These are phyloP conservation scores for Takifugu ocellatus DNA, from an alignment of 2,797 vertebrate genomes.

Conservation along the genomic window DNA sequence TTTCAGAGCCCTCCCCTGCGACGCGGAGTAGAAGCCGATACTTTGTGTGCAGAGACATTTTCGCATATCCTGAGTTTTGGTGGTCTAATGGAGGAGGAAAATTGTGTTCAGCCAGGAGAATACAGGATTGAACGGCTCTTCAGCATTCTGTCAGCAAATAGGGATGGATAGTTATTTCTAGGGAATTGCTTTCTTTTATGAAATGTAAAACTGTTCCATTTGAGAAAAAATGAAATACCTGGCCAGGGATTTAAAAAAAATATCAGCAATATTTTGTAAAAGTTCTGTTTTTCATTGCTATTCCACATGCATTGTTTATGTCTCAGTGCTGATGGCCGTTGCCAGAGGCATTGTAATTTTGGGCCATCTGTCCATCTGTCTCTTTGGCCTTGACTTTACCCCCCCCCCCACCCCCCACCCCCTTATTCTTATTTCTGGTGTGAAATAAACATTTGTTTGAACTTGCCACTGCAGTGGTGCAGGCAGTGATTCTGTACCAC, in stretches of 20 bases:
- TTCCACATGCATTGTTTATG: neutral
- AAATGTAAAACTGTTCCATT: conserved; percentile 9
- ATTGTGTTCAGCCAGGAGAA: conserved; percentile 10
- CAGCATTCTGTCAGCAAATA: conserved; percentile 8
- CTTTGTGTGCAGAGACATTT: conserved; percentile 6
- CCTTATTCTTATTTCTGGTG: too few species aligned
- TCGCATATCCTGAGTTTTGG: conserved; percentile 12
- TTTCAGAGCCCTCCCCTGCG: conserved; percentile 1
- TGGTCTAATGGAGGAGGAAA: conserved; percentile 10
- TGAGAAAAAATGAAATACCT: conserved; percentile 11
- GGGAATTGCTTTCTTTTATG: conserved; percentile 6
- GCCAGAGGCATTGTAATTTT: neutral
- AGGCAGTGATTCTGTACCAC: too few species aligned
- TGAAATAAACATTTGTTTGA: too few species aligned
- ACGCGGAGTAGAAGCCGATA: conserved; percentile 9
- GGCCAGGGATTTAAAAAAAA: conserved; percentile 1
- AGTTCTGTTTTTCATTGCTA: neutral
- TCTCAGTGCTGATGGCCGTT: neutral
- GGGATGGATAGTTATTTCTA: conserved; percentile 9
- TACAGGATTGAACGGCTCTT: neutral
- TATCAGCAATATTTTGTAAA: neutral
- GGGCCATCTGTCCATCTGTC: neutral
- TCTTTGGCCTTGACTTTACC: neutral
- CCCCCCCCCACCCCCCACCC: too few species aligned
- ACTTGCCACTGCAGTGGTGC: too few species aligned